phyloP scores from a whole-genome alignment of 2,888 invertebrate genomes.

The Apodemia hepburni region DNA sequence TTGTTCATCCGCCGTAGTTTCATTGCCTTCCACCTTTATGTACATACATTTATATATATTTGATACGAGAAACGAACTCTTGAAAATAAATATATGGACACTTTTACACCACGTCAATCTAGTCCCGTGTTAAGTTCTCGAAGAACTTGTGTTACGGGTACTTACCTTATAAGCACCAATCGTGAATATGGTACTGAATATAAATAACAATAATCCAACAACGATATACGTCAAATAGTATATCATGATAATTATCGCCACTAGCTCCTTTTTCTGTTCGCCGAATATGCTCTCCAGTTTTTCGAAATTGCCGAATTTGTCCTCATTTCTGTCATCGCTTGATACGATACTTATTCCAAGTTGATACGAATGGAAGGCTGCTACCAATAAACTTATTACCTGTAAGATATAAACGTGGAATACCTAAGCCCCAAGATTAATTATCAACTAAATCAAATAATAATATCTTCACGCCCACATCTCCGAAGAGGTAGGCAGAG shows the following conservation, averaged over 20 bases:
- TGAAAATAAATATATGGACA: too few species aligned
- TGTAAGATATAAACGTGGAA: slow-evolving; percentile 39
- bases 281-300: slow-evolving; percentile 64
- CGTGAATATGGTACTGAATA: slow-evolving; percentile 55
- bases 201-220: slow-evolving; percentile 52
- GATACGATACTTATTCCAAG: slow-evolving; percentile 54
- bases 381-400: slow-evolving; percentile 60
- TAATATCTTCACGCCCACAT: too few species aligned
- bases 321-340: slow-evolving; percentile 45
- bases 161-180: slow-evolving; percentile 65
- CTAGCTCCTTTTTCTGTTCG: slow-evolving; percentile 48
- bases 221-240: slow-evolving; percentile 57
- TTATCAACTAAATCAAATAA: too few species aligned
- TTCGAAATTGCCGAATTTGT: slow-evolving; percentile 58
- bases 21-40: too few species aligned
- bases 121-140: too few species aligned
- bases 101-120: too few species aligned
- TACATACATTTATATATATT: too few species aligned
- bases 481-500: too few species aligned
- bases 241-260: slow-evolving; percentile 48
- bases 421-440: background rate
- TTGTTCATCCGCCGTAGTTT: too few species aligned
- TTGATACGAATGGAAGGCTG: slow-evolving; percentile 56
- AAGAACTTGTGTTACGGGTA: background rate
- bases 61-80: too few species aligned